Base-by-base conservation (phyloP, 1,140 invertebrate genomes). In the Listronotus oregonensis region DNA sequence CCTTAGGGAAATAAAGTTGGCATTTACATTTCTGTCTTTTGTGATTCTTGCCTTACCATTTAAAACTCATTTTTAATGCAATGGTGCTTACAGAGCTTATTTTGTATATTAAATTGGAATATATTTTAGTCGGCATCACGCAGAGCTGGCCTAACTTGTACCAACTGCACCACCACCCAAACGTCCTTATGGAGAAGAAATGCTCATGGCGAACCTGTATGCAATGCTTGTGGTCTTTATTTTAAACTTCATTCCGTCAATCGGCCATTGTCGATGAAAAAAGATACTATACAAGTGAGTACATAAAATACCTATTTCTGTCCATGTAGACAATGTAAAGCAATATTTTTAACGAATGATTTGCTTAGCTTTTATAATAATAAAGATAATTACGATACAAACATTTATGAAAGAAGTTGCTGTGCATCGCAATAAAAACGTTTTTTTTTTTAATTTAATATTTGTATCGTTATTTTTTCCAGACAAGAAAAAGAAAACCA, bases 191-290 rank as follows among this genome's bases (percentile, higher is more conserved):
- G 95, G 95, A 84, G 94, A 66, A 84, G 94, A 69, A 97, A 96
- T 81, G 80, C 87, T 14, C 80, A 87, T 59, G 94, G 94, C 10
- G 93, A 96, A 77, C 90, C 93, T 3, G 94, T 97, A 2, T 97
- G 95, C 81, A 97, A 97, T 80, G 95, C 95, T 5, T 97, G 95
- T 77, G 95, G 95, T 10, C 85, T 97, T 4, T 97, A 97, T 81
- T 96, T 80, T 81, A 97, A 97, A 82, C 80, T 97, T 64, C 96
- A 98, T 79, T 88, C 86, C 62, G 89, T 98, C 62, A 89, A 89
- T 72, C 82, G 92, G 47, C 96, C 96, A 0, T 72, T 92, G 43
- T 86, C 94, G 8, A 98, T 98, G 96, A 96, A 96, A 80, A 98
- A 98, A 80, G 95, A 98, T 73, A 89, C 87, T 40, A 98, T 98